Evolutionary conservation across 1,140 invertebrate genomes (phyloP).

Genomic region (Papilio helenus): DNA sequence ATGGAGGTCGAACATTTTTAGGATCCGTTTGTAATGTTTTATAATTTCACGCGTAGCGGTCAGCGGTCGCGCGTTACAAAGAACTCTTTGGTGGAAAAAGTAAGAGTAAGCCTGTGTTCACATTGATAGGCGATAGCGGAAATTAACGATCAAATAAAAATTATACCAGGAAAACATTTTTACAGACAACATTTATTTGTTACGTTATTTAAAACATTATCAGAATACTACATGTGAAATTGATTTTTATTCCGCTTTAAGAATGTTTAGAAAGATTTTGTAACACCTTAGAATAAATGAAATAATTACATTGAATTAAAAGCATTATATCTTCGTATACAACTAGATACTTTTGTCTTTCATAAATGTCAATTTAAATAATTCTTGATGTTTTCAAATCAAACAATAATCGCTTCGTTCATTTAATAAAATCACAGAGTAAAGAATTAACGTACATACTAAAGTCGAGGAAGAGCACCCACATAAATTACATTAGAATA

Average conservation of each 20-base stretch:
- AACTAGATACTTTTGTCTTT: no score
- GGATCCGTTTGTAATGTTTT: slow-evolving; percentile 55
- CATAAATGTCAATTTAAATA: no score
- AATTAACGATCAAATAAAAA: no score
- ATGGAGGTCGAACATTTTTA: slow-evolving; percentile 42
- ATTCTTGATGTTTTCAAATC: background rate
- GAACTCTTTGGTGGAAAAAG: slow-evolving; percentile 48
- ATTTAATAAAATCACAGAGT: slow-evolving; percentile 39
- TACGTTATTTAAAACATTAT: no score
- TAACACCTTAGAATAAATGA: no score
- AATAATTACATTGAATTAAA: no score
- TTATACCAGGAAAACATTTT: no score
- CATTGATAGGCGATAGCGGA: slow-evolving; percentile 26
- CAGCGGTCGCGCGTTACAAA: slow-evolving; percentile 53
- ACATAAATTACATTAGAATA: slow-evolving; percentile 81
- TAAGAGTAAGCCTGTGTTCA: slow-evolving; percentile 34
- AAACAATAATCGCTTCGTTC: background rate
- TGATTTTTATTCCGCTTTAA: no score
- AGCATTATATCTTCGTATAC: no score
- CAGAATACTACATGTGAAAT: no score
- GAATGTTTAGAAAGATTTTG: no score
- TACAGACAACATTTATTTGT: no score
- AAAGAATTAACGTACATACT: slow-evolving; percentile 60
- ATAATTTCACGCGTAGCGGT: slow-evolving; percentile 64
- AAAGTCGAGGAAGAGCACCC: slow-evolving; percentile 58